Percentiles rank a stretch among this genome's conserved stretches.
These are phyloP conservation scores for Felis catus DNA, from an alignment of 2,113 vertebrate species.

Conservation along the genomic window DNA sequence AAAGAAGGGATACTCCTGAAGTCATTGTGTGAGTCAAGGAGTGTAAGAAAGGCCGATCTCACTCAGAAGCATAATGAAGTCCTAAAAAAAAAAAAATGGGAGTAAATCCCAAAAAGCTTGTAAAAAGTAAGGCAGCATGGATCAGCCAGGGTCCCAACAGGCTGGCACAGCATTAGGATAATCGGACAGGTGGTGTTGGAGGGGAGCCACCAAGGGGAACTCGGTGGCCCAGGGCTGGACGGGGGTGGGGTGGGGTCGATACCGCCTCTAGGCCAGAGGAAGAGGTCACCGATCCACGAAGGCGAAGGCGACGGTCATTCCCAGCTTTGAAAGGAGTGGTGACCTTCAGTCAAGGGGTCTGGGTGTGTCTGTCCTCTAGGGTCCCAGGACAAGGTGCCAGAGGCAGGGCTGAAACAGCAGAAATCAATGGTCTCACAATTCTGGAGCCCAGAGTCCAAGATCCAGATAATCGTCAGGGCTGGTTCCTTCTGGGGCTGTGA, in stretches of 20 bases:
- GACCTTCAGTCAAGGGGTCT: fast-evolving
- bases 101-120: not conserved
- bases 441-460: not conserved
- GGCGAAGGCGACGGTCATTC: too few species aligned
- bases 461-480: fast-evolving
- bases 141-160: too few species aligned
- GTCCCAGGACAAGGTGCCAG: fast-evolving
- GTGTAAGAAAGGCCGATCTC: not conserved
- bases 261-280: too few species aligned
- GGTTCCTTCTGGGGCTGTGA: not conserved
- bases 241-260: not conserved
- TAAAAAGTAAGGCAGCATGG: fast-evolving
- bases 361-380: not conserved
- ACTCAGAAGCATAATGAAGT: not conserved
- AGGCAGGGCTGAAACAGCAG: not conserved
- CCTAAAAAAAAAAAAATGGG: not conserved
- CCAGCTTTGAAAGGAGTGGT: not conserved
- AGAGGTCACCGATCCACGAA: fast-evolving
- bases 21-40: not conserved
- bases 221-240: not conserved
- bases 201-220: too few species aligned
- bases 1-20: not conserved
- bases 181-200: not conserved
- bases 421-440: fast-evolving
- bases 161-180: fast-evolving